These are phyloP conservation scores for Thripadectes ignobilis DNA, from an alignment of 2,797 vertebrate species.

Conservation along the genomic window DNA sequence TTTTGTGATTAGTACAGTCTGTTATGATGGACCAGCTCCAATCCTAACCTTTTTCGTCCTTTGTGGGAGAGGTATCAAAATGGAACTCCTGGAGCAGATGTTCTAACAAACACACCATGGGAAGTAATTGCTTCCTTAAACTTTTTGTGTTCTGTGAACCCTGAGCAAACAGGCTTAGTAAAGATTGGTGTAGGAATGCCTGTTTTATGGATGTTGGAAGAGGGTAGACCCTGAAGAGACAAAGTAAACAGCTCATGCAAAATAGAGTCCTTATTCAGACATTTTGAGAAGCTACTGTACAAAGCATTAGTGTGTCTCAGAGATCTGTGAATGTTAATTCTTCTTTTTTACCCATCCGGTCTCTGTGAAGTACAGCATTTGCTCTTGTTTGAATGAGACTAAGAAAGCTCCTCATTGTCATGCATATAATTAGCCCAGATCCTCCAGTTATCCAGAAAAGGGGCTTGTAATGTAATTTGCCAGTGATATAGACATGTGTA, in stretches of 20 bases:
- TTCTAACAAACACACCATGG: not conserved
- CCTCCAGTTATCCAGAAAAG: not conserved
- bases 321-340: not conserved
- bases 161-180: not conserved
- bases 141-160: not conserved
- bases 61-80: not conserved
- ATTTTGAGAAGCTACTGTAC: not conserved
- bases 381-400: not conserved
- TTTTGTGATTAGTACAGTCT: not conserved
- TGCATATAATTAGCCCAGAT: not conserved
- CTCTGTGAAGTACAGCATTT: not conserved
- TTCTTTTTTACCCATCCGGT: not conserved
- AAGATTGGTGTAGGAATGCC: not conserved
- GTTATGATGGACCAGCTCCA: not conserved
- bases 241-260: not conserved
- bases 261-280: not conserved
- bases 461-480: not conserved
- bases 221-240: not conserved
- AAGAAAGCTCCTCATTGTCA: not conserved
- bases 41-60: not conserved
- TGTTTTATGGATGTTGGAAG: not conserved
- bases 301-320: not conserved
- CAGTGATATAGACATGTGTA: not conserved
- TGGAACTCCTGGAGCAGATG: not conserved
- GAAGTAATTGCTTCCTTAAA: not conserved